These are phyloP conservation scores for Drosophila formosana DNA, from an alignment of 2,888 invertebrate genomes.

Conservation along the genomic window DNA sequence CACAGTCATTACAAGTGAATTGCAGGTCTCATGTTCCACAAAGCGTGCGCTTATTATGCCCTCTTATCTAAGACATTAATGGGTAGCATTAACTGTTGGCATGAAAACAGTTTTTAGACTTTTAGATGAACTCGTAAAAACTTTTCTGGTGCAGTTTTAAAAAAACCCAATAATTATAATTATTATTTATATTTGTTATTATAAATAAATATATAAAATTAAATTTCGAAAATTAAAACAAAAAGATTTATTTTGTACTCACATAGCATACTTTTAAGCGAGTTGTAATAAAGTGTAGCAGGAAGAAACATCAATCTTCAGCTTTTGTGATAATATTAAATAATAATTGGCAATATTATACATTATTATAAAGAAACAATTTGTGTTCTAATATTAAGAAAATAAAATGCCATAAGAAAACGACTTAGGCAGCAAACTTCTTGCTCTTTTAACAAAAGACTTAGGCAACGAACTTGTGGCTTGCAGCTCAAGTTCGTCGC, in stretches of 20 bases:
- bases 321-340: no score
- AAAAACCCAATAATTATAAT: no score
- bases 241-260: neutral
- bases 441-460: neutral
- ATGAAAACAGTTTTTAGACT: neutral
- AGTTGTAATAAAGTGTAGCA: neutral
- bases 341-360: no score
- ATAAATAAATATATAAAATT: no score
- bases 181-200: no score
- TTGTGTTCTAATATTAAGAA: no score
- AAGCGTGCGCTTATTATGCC: conserved; percentile 52
- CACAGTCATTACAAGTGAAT: conserved; percentile 54
- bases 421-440: neutral
- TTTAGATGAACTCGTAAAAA: neutral
- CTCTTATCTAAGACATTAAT: neutral
- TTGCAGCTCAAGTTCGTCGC: conserved; percentile 52
- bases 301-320: no score
- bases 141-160: no score
- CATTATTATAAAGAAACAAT: no score
- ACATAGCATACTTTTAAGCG: conserved; percentile 48
- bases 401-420: neutral
- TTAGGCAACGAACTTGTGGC: conserved; percentile 13
- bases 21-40: conserved; percentile 50
- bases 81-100: conserved; percentile 7
- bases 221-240: neutral